Base-by-base conservation (phyloP, 2,888 invertebrate genomes). In the Pherbina coryleti region DNA sequence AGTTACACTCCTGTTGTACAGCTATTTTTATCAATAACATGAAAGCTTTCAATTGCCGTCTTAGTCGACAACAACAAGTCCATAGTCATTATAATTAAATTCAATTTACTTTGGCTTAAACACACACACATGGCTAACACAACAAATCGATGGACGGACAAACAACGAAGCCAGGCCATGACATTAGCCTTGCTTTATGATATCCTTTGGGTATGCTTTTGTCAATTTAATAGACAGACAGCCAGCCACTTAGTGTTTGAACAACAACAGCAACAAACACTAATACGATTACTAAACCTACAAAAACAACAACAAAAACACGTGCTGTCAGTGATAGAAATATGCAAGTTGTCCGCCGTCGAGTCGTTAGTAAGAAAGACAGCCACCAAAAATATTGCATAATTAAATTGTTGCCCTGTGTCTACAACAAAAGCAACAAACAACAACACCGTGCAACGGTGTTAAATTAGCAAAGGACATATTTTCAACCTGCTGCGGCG, bases 331-430 rank as follows among this genome's bases (percentile, higher is more conserved):
- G 44, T 28, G 28, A 25, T 60, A 60, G 11, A 60, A 60, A 60
- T 55, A 11, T 49, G 67, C 17, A 37, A 1, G 44, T 44, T 44
- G 44, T 44, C 14, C 44, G 3, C 14, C 44, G 11, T 11, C 44
- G 44, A 44, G 60, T 5, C 11, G 17, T 55, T 70, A 66, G 62
- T 75, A 51, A 34, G 51, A 70, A 49, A 17, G 53, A 55, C 14
- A 31, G 62, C 64, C 57, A 22, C 60, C 37, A 77, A 73, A 80
- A 72, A 78, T 79, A 76, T 75, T 66, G 51, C 67, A 83, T 85
- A 85, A 85, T 85, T 85, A 86, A 85, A 86, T 85, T 85, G 82
- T 81, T 82, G 60, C 51, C 69, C 72, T 74, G 74, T 57, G 11
- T 14, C 31, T 19, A 14, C 44, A 11, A 14, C 44, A 44, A 37